Conservation (phyloP, 1,140 invertebrate species). For the Drosophila paulistorum region DNA sequence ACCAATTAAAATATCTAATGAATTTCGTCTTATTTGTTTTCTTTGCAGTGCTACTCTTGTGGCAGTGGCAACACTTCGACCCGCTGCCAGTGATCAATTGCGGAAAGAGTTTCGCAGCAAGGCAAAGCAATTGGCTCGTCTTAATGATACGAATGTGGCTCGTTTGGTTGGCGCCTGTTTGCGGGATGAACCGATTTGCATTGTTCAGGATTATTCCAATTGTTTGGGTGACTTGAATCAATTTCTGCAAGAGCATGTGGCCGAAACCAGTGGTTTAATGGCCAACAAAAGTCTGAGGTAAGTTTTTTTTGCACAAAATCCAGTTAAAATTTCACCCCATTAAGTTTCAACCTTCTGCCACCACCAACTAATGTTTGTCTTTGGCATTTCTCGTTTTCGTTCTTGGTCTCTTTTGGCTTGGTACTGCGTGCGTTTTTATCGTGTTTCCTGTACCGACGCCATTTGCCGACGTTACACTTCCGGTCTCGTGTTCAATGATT, state of each 20-base stretch:
- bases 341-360: neutral
- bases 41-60: conserved; percentile 86
- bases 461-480: conserved; percentile 78
- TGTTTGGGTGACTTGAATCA: conserved; percentile 89
- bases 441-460: conserved; percentile 76
- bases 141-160: conserved; percentile 91
- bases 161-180: conserved; percentile 91
- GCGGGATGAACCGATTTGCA: conserved; percentile 88
- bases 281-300: conserved; percentile 72
- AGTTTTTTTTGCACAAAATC: neutral
- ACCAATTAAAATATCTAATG: too few relatives aligned
- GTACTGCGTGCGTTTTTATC: conserved; percentile 74
- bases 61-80: conserved; percentile 89
- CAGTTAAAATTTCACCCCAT: neutral
- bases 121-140: conserved; percentile 88
- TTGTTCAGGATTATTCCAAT: conserved; percentile 87
- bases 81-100: conserved; percentile 86
- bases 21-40: neutral
- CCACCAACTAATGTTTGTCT: conserved; percentile 34
- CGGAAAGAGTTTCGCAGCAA: conserved; percentile 88
- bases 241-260: conserved; percentile 90
- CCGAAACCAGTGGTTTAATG: conserved; percentile 85
- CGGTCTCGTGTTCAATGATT: conserved; percentile 82
- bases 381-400: conserved; percentile 23
- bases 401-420: conserved; percentile 19